Evolutionary conservation across 2,113 vertebrate genomes (phyloP).

Genomic region (Hyaena hyaena): DNA sequence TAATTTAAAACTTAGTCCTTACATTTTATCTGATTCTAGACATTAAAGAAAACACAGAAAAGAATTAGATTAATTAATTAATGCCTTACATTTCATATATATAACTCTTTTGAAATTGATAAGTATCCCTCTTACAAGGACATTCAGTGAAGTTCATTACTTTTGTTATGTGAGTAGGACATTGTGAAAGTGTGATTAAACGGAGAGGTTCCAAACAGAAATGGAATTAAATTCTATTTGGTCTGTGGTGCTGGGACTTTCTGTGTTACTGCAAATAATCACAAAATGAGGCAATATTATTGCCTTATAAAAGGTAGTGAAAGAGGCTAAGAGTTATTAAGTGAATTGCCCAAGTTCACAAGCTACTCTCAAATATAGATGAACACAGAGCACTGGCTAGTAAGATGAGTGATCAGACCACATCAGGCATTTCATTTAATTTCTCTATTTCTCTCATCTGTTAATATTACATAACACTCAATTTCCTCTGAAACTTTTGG

Average conservation of each 20-base stretch:
- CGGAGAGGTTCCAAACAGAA: conserved; percentile 1
- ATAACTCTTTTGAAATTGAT: background rate
- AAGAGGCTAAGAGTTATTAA: conserved; percentile 29
- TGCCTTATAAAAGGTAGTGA: background rate
- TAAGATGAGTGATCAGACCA: background rate
- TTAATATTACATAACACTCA: background rate
- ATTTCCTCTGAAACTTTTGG: background rate
- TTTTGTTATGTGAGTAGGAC: background rate
- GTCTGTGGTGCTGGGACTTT: background rate
- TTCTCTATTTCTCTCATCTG: background rate
- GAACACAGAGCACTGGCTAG: background rate
- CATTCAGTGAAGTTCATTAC: background rate
- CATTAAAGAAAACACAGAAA: background rate
- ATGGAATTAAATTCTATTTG: conserved; percentile 50
- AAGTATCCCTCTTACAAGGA: background rate
- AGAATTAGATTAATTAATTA: background rate
- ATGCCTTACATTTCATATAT: background rate
- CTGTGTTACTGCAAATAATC: conserved; percentile 4
- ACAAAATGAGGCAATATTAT: conserved; percentile 24
- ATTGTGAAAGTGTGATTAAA: conserved; percentile 25
- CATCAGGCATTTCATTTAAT: background rate
- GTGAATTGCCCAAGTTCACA: background rate
- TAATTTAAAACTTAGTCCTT: background rate
- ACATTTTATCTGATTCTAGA: background rate
- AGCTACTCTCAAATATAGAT: background rate